Base-by-base conservation (phyloP, 1,140 invertebrate species). In the Cotesia vestalis region DNA sequence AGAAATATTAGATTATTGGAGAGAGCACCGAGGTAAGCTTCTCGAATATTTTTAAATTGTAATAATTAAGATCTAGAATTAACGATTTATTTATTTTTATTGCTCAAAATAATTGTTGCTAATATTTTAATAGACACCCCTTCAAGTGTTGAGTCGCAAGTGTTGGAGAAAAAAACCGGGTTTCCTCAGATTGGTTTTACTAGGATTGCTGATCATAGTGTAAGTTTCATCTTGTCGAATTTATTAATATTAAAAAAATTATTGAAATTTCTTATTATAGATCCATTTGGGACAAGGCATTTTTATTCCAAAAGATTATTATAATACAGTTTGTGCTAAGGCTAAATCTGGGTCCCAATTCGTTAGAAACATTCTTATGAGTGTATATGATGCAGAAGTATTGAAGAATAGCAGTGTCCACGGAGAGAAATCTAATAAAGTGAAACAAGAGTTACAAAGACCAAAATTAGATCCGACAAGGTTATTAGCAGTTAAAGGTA, bases 251-350 rank as follows among this genome's bases (percentile, higher is more conserved):
- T 55, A 17, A 55, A n/a, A 17, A 55, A 17, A 55, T n/a, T 4
- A 17, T n/a, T 4, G 4, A 17, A 55, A 55, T n/a, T n/a, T n/a
- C n/a, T 55, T 55, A 55, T 55, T 55, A 17, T 11, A 55, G 52
- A 55, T 55, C 11, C 52, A 55, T 55, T 55, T 55, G 52, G 52
- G 52, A 3, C 52, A 55, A 55, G 52, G 52, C 11, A 55, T 55
- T 55, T 55, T 4, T 17, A 17, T 55, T 11, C 52, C 52, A n/a
- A 55, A 55, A 55, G 14, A 55, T 55, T 55, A 17, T 55, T 55
- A 55, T 11, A n/a, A n/a, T 4, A 55, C 11, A 55, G 52, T 17
- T 55, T 12, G 11, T 55, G 12, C 3, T 55, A 12, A 17, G 14
- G 52, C 52, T 12, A 55, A 3, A 11, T n/a, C 52, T 3, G 11